Conservation (phyloP, 2,797 vertebrate genomes). For the Gobio occitaniae region DNA sequence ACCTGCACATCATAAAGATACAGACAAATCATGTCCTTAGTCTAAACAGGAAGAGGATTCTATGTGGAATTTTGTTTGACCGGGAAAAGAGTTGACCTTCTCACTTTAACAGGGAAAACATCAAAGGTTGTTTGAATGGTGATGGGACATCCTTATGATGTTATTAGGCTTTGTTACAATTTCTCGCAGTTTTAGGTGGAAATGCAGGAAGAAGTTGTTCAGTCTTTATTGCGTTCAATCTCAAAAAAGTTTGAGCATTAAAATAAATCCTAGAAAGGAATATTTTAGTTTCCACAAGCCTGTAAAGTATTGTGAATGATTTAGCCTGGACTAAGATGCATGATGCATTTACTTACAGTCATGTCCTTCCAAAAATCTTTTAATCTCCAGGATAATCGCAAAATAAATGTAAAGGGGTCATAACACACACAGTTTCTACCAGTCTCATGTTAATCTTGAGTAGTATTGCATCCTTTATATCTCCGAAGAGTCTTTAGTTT, state of each 20-base stretch:
- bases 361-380: not conserved
- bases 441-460: no score
- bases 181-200: not conserved
- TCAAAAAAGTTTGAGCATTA: not conserved
- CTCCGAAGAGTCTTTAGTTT: no score
- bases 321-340: not conserved
- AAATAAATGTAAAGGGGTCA: not conserved
- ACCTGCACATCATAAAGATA: not conserved
- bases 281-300: not conserved
- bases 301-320: not conserved
- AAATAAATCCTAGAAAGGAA: not conserved
- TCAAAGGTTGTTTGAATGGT: not conserved
- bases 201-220: not conserved
- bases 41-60: not conserved
- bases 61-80: not conserved
- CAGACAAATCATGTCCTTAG: not conserved
- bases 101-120: not conserved
- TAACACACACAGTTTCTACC: no score
- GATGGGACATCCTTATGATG: no score
- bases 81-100: not conserved
- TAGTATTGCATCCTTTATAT: no score
- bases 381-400: no score
- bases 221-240: not conserved
- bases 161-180: not conserved
- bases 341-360: not conserved